phyloP scores from a whole-genome alignment of 30 jellyfish, hydroid and myxozoan species.

The Phacellophora camtschatica region DNA sequence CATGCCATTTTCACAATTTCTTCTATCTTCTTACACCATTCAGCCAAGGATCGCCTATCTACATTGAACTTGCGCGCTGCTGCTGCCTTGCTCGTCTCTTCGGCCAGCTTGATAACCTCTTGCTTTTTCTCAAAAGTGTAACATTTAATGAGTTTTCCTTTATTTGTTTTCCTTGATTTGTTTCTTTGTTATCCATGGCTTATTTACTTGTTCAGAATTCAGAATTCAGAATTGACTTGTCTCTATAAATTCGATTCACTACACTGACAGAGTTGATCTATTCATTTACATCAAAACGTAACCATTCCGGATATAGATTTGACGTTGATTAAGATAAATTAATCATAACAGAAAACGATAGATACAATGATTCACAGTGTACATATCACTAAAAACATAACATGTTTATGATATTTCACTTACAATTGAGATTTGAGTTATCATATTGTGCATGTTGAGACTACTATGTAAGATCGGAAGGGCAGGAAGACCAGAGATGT shows the following conservation, averaged over 20 bases:
- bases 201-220: too few relatives aligned
- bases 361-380: constrained; percentile 1
- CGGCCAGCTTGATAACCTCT: constrained; percentile 10
- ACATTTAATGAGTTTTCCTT: not conserved
- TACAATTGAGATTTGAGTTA: not conserved
- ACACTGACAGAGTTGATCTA: not conserved
- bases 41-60: constrained; percentile 2
- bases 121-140: constrained; percentile 24
- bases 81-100: constrained; percentile 20
- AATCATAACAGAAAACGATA: not conserved
- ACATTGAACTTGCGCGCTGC: constrained; percentile 28
- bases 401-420: not conserved
- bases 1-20: too few relatives aligned
- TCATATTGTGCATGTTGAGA: constrained; percentile 2
- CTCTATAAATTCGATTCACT: too few relatives aligned
- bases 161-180: too few relatives aligned
- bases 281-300: not conserved
- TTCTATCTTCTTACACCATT: constrained; percentile 7
- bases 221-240: too few relatives aligned
- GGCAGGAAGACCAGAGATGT: not conserved
- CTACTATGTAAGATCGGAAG: not conserved
- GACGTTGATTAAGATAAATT: not conserved
- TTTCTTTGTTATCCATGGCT: constrained; percentile 14
- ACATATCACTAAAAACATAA: not conserved
- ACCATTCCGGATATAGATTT: not conserved